Conservation (phyloP, 92 coral and sea anemone species). For the Palythoa caribaeorum region DNA sequence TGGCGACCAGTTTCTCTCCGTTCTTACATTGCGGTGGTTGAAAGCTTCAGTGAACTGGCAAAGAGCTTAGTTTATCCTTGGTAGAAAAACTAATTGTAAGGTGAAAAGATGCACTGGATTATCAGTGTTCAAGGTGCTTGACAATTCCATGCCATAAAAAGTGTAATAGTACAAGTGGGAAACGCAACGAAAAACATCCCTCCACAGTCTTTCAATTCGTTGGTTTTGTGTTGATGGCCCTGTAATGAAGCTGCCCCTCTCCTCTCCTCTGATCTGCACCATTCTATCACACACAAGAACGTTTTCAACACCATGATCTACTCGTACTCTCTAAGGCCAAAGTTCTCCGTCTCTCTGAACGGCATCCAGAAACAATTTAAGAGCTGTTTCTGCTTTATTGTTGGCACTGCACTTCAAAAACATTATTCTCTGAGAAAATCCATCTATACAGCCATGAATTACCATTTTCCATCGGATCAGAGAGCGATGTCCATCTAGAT, state of each 20-base stretch:
- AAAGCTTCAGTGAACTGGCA: constrained; percentile 35
- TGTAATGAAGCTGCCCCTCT: constrained; percentile 42
- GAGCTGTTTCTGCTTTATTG: constrained; percentile 37
- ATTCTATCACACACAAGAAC: not conserved
- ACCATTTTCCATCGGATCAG: constrained; percentile 43
- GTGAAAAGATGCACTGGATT: constrained; percentile 39
- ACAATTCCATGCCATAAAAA: constrained; percentile 42
- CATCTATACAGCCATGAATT: not conserved
- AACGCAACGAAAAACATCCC: constrained; percentile 28
- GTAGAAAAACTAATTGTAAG: constrained; percentile 35
- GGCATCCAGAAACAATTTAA: constrained; percentile 38
- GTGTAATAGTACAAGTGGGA: constrained; percentile 5
- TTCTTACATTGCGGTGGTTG: constrained; percentile 40
- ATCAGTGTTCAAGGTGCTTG: constrained; percentile 18
- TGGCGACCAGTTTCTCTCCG: constrained; percentile 46
- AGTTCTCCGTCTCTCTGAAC: constrained; percentile 28
- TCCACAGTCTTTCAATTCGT: constrained; percentile 11
- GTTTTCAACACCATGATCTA: not conserved
- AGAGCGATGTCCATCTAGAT: constrained; percentile 22
- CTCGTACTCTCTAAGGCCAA: constrained; percentile 36
- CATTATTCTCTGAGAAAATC: constrained; percentile 45
- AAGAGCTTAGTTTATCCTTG: constrained; percentile 39
- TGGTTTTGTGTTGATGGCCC: not conserved
- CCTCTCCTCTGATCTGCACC: constrained; percentile 23
- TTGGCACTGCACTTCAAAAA: constrained; percentile 26